phyloP scores from a whole-genome alignment of 2,888 invertebrate genomes.

The Nemotelus nigrinus region DNA sequence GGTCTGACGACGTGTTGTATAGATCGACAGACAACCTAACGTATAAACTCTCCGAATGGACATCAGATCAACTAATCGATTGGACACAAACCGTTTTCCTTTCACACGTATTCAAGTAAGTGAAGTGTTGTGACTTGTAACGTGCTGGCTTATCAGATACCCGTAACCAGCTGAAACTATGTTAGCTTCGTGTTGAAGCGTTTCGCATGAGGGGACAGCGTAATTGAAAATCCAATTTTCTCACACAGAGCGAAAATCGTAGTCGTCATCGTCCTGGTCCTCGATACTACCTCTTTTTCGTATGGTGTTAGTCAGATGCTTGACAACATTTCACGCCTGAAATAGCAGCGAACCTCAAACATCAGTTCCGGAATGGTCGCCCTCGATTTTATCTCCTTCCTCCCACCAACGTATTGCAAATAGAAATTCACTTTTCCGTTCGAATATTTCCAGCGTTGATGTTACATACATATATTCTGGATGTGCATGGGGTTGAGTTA shows the following conservation, averaged over 20 bases:
- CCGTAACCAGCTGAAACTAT: background rate
- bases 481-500: background rate
- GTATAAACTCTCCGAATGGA: background rate
- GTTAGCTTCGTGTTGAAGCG: background rate
- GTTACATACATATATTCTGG: background rate
- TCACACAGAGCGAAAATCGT: constrained; percentile 26
- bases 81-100: background rate
- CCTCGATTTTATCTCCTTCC: background rate
- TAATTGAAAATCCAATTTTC: constrained; percentile 37
- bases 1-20: background rate
- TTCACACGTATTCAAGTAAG: background rate
- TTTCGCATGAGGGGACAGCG: constrained; percentile 10
- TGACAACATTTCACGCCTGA: constrained; percentile 15
- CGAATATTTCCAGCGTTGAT: background rate
- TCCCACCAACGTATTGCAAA: background rate
- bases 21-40: constrained; percentile 5
- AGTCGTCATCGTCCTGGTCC: background rate
- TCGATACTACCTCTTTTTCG: background rate
- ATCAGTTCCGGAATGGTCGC: background rate
- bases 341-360: background rate
- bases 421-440: background rate
- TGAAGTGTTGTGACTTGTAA: too few relatives aligned
- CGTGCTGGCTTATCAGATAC: too few relatives aligned
- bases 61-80: background rate
- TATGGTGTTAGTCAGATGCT: background rate